Conservation (phyloP, 2,797 vertebrate species). For the Orestias chungarensis region DNA sequence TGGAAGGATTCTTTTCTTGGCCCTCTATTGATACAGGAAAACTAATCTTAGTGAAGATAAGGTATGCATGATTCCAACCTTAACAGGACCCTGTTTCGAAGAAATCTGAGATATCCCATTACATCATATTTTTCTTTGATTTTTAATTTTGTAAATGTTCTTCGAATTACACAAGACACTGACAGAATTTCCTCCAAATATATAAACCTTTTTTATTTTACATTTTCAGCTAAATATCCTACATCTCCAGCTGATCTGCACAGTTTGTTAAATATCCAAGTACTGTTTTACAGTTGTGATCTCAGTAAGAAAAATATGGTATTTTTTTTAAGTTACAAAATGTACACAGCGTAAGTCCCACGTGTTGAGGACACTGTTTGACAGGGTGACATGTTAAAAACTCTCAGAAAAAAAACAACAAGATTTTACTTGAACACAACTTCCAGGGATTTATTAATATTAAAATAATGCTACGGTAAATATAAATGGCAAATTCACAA, state of each 20-base stretch:
- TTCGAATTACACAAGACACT: background rate
- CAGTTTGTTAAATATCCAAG: conserved; percentile 81
- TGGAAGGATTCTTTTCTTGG: background rate
- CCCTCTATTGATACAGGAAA: background rate
- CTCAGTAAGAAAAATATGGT: conserved; percentile 78
- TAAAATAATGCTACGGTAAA: background rate
- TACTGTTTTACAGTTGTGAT: conserved; percentile 74
- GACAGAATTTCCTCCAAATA: conserved; percentile 71
- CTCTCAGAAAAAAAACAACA: background rate
- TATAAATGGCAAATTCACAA: background rate
- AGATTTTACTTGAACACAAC: background rate
- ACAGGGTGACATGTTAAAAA: background rate
- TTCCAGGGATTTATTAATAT: background rate
- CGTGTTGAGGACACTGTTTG: background rate
- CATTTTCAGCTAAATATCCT: conserved; percentile 80
- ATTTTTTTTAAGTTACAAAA: conserved; percentile 71
- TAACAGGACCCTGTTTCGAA: background rate
- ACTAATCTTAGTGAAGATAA: background rate
- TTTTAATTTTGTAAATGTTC: background rate
- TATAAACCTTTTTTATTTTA: conserved; percentile 80
- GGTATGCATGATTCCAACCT: background rate
- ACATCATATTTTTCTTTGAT: background rate
- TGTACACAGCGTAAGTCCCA: conserved; percentile 40
- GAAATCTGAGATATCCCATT: background rate
- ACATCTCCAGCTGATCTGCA: conserved; percentile 77